Percentiles rank a stretch among this genome's conserved stretches.
These are phyloP conservation scores for Nicator chloris DNA, from an alignment of 2,113 vertebrate species.

Conservation along the genomic window DNA sequence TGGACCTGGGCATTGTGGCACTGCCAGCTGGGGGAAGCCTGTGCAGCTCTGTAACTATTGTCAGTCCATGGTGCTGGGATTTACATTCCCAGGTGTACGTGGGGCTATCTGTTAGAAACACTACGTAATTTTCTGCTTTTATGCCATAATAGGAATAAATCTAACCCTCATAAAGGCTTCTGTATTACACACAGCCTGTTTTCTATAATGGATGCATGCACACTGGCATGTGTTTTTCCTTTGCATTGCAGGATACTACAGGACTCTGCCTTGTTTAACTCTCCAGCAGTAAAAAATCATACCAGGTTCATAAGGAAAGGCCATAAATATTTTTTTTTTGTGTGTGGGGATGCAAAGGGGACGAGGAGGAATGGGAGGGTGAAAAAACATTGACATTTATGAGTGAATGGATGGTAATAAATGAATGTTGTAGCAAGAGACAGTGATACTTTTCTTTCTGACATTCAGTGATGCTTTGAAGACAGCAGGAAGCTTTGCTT, in stretches of 20 bases:
- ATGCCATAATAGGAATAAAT: slow-evolving; percentile 35
- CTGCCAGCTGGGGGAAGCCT: background rate
- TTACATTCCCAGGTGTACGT: slow-evolving; percentile 35
- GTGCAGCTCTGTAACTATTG: background rate
- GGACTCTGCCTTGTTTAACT: slow-evolving; percentile 40
- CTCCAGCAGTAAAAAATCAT: background rate
- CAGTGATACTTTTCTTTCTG: background rate
- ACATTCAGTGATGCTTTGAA: slow-evolving; percentile 56
- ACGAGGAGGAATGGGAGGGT: background rate
- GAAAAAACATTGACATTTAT: slow-evolving; percentile 21
- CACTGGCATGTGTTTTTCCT: background rate
- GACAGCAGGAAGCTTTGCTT: slow-evolving; percentile 45
- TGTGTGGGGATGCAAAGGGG: background rate
- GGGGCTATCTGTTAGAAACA: slow-evolving; percentile 40
- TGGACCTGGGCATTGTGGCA: background rate
- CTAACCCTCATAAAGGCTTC: background rate
- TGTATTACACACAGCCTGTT: slow-evolving; percentile 31
- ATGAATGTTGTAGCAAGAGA: background rate
- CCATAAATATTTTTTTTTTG: background rate
- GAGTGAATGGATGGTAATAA: slow-evolving; percentile 16
- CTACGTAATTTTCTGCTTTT: slow-evolving; percentile 24
- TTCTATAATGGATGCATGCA: background rate
- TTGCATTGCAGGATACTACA: background rate
- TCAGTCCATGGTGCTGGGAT: background rate
- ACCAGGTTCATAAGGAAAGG: background rate